Evolutionary conservation across 64 coral and sea anemone species (phyloP), one percentile per base, ranked within the genome.

Genomic region (Montipora cactus): DNA sequence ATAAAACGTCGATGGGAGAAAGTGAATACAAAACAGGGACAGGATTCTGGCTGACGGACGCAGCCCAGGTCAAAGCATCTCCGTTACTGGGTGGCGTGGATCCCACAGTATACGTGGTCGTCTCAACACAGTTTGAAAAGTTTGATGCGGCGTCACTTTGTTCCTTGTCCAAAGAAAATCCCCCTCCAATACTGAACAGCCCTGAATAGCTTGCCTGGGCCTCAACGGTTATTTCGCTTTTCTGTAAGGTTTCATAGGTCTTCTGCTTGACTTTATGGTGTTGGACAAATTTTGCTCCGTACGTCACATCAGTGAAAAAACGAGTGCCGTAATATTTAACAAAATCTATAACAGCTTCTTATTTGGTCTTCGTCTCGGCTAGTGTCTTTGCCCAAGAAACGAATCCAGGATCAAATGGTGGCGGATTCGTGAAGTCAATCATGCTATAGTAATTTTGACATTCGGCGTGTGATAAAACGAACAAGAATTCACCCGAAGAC

Each of bases 121-220:
- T 88, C 21, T 94, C 84, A 6, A 89, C 84, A 11, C 4, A 53
- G 14, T 94, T 86, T 8, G 84, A 62, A 78, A 93, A 93, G 0
- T 64, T 87, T 80, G 92, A 88, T 46, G 92, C 92, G 0, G 92
- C 92, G 7, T 93, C 37, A 4, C 57, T 76, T 57, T 94, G 75
- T 13, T 88, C 67, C 9, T 61, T 25, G 11, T 94, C 92, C 48
- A 94, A 15, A 45, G 75, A 88, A 72, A 88, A 93, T n/a, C 89
- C 89, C 3, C 91, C 91, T 5, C 82, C 81, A 18, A 87, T 19
- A 87, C 82, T 93, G 64, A 93, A 93, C 18, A 88, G 1, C 10
- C 83, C 92, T 10, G 84, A 93, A 22, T 93, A 93, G 76, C 81
- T 93, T 2, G 91, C 91, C 44, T 93, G 91, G 12, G 55, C 91